Base-by-base conservation (phyloP, 2,888 invertebrate genomes). In the Lobophora halterata region DNA sequence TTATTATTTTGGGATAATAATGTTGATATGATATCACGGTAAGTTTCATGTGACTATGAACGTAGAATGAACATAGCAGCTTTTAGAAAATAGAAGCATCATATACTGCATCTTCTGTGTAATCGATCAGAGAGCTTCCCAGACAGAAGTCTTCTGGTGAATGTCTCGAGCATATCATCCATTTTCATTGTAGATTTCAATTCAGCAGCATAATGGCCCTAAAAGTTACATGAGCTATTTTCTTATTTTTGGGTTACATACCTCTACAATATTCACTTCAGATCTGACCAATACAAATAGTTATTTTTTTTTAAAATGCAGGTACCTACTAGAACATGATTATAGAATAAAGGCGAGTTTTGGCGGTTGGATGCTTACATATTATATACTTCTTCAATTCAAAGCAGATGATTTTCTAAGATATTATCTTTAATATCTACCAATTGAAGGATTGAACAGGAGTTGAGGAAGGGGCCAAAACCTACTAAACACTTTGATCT, bases 71-170 rank as follows among this genome's bases (percentile, higher is more conserved):
- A 71, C 65, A 71, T 77, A 40, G 57, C 6, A 61, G 68, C 82
- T 83, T 67, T 78, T 86, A 85, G 82, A 67, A 43, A 58, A 69
- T 85, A 85, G 83, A 76, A 58, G 67, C 74, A 79, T 82, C 78
- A 80, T 75, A 53, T 62, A 68, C 53, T 66, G 71, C 71, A 80
- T 80, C 65, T 61, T 65, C 65, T 65, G 65, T 61, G 44, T 45
- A 57, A 53, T 64, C 58, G 68, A 76, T 65, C 54, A 65, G 58
- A 58, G 68, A 73, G 67, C 65, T 69, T 72, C 66, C 66, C 69
- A 73, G 71, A 66, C 55, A 48, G 56, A n/a, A 62, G 60, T 70
- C 67, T 66, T 67, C 70, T 72, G 73, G 73, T 54, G 72, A 71
- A 52, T 59, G 62, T 59, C 64, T 74, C 67, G 68, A 66, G 57